A percentile compares a stretch with the other conserved stretches of the same genome.
Evolutionary conservation across 2,113 vertebrate species (phyloP).

Genomic region (Ochotona princeps): DNA sequence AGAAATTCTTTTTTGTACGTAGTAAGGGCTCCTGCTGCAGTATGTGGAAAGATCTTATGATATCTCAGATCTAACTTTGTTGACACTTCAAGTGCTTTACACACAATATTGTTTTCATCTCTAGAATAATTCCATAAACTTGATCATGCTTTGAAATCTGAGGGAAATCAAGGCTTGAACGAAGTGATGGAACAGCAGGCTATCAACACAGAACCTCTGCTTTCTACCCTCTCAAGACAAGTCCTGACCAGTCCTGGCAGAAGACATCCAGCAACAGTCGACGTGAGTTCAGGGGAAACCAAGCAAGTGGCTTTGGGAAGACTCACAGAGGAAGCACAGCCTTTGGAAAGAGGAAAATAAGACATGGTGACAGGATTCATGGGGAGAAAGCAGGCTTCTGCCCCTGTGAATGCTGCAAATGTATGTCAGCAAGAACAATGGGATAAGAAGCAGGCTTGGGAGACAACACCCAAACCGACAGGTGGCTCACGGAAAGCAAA

Average conservation of each 20-base stretch:
- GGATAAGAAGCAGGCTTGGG: neutral
- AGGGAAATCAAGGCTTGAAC: neutral
- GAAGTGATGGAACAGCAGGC: neutral
- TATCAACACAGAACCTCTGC: neutral
- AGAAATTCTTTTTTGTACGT: neutral
- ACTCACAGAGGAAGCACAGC: neutral
- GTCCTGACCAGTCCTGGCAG: neutral
- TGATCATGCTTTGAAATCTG: neutral
- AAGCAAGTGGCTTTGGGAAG: neutral
- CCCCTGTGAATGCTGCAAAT: neutral
- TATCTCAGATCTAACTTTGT: neutral
- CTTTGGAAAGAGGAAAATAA: neutral
- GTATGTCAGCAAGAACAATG: neutral
- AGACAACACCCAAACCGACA: neutral
- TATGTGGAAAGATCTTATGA: slow-evolving; percentile 5
- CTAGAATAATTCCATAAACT: neutral
- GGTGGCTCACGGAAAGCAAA: neutral
- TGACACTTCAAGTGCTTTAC: neutral
- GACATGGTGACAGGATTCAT: neutral
- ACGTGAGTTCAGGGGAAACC: neutral
- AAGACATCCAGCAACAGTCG: neutral
- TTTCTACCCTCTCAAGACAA: neutral
- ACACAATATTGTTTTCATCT: neutral
- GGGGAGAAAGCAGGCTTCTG: neutral
- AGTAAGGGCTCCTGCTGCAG: neutral